Percentiles rank a stretch among this genome's conserved stretches.
These are phyloP conservation scores for Parelbella ahira DNA, from an alignment of 2,888 invertebrate genomes.

Conservation along the genomic window DNA sequence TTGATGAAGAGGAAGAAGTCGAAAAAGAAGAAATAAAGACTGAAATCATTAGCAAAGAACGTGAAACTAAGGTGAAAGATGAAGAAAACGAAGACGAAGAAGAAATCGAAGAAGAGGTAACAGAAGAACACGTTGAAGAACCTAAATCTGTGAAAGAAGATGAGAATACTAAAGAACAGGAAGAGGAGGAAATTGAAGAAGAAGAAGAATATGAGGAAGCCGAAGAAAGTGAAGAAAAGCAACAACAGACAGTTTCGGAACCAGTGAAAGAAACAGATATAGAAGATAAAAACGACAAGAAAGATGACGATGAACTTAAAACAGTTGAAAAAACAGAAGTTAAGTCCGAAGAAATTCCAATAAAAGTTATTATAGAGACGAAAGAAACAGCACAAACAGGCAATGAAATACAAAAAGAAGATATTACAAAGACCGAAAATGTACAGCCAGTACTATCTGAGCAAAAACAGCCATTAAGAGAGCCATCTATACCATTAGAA, in stretches of 20 bases:
- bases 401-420: constrained; percentile 28
- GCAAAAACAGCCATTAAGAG: constrained; percentile 50
- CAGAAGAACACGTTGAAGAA: constrained; percentile 25
- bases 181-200: constrained; percentile 32
- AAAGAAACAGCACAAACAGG: constrained; percentile 7
- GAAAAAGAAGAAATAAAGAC: constrained; percentile 21
- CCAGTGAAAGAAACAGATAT: constrained; percentile 32
- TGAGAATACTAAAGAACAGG: constrained; percentile 28
- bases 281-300: constrained; percentile 32
- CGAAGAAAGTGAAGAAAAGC: constrained; percentile 39
- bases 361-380: constrained; percentile 21
- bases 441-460: constrained; percentile 34
- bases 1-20: constrained; percentile 31
- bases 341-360: constrained; percentile 24
- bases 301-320: constrained; percentile 29
- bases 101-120: constrained; percentile 27
- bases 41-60: constrained; percentile 18
- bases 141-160: constrained; percentile 27
- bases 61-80: constrained; percentile 23
- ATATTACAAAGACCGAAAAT: constrained; percentile 37
- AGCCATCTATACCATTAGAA: constrained; percentile 67
- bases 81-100: constrained; percentile 31
- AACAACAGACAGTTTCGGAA: constrained; percentile 29
- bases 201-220: constrained; percentile 35
- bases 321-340: constrained; percentile 30